Percentiles rank a stretch among this genome's conserved stretches.
Evolutionary conservation across 2,888 invertebrate species (phyloP).

Genomic region (Sphaerophoria taeniata): DNA sequence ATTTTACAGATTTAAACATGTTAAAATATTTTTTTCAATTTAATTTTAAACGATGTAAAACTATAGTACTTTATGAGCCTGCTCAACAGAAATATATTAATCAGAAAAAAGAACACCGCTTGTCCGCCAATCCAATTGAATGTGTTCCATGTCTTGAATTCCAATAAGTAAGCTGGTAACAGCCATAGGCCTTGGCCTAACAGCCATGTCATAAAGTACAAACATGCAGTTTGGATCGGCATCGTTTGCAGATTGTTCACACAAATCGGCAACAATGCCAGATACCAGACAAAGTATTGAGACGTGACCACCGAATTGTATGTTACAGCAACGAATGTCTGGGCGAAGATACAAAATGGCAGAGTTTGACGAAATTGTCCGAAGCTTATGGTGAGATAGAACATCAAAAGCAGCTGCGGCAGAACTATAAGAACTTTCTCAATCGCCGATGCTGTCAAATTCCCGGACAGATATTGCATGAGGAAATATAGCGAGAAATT

Average conservation of each 20-base stretch:
- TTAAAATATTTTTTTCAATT: slow-evolving; percentile 75
- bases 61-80: slow-evolving; percentile 82
- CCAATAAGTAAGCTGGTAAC: slow-evolving; percentile 94
- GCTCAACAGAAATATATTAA: slow-evolving; percentile 89
- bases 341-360: slow-evolving; percentile 92
- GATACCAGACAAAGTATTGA: slow-evolving; percentile 98
- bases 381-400: slow-evolving; percentile 87
- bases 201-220: slow-evolving; percentile 86
- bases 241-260: slow-evolving; percentile 87
- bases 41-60: slow-evolving; percentile 79
- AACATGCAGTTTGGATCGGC: slow-evolving; percentile 83
- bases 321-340: slow-evolving; percentile 94
- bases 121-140: slow-evolving; percentile 94
- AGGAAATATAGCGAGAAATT: slow-evolving; percentile 99
- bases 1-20: slow-evolving; percentile 20
- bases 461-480: slow-evolving; percentile 91
- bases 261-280: slow-evolving; percentile 93
- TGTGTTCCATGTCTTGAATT: slow-evolving; percentile 93
- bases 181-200: slow-evolving; percentile 94
- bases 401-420: slow-evolving; percentile 88
- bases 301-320: slow-evolving; percentile 98
- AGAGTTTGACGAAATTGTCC: slow-evolving; percentile 88
- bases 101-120: slow-evolving; percentile 91
- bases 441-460: slow-evolving; percentile 84
- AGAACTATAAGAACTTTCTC: slow-evolving; percentile 86